These are phyloP conservation scores for Pimephales promelas DNA, from an alignment of 2,113 vertebrate species.

Conservation along the genomic window DNA sequence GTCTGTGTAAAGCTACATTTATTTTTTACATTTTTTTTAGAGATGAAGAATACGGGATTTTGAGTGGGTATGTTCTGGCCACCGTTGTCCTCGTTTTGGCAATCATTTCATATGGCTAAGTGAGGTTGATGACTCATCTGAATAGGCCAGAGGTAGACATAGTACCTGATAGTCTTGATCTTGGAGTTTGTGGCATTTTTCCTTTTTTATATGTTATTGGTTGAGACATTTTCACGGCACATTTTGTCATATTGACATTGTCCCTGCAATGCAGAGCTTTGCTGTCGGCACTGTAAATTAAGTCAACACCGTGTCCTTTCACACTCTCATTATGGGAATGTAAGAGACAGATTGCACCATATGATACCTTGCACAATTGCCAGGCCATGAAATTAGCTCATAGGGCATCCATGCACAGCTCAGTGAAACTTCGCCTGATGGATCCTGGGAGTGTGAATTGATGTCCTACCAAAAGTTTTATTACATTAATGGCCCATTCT, in stretches of 20 bases:
- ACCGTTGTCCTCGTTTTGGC: background rate
- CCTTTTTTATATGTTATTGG: background rate
- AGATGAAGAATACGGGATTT: background rate
- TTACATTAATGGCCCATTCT: background rate
- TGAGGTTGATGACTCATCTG: background rate
- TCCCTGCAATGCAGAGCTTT: background rate
- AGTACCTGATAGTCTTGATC: background rate
- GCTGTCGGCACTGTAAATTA: slow-evolving; percentile 21
- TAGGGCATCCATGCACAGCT: slow-evolving; percentile 4
- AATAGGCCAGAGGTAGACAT: background rate
- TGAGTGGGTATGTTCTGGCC: background rate
- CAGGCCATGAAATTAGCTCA: slow-evolving; percentile 60
- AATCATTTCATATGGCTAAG: background rate
- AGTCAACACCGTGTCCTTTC: slow-evolving; percentile 12
- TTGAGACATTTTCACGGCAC: background rate
- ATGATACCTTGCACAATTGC: slow-evolving; percentile 1
- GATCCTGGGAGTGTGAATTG: slow-evolving; percentile 24
- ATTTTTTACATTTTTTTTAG: background rate
- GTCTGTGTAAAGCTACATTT: background rate
- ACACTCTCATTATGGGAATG: slow-evolving; percentile 40
- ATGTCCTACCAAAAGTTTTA: slow-evolving; percentile 1
- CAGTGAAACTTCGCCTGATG: background rate
- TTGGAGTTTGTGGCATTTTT: background rate
- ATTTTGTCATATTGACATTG: background rate
- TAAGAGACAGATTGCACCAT: slow-evolving; percentile 39